A percentile compares a stretch with the other conserved stretches of the same genome.
Conservation (phyloP, 2,113 vertebrate genomes). For the Sus scrofa region DNA sequence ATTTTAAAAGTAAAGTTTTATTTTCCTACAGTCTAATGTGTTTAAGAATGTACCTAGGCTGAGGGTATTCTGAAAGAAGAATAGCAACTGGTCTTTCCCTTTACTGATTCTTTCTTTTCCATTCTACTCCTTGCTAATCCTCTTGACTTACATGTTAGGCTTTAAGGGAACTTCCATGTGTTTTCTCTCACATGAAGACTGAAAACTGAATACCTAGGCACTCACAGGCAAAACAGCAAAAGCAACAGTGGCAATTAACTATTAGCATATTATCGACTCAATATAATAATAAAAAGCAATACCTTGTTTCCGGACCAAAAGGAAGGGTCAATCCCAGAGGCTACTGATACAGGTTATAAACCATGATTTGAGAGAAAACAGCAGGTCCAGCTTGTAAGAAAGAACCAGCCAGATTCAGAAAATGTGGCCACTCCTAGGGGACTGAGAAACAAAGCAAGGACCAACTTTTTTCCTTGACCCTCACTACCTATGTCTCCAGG, state of each 20-base stretch:
- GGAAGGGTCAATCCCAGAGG: neutral
- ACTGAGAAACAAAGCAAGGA: neutral
- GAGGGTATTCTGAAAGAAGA: slow-evolving; percentile 23
- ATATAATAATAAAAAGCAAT: neutral
- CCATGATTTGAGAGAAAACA: neutral
- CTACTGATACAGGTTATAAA: neutral
- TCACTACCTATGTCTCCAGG: neutral
- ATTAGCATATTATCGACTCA: neutral
- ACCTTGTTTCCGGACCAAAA: neutral
- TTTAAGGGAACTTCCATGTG: neutral
- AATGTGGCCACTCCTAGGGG: neutral
- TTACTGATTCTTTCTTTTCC: slow-evolving; percentile 10
- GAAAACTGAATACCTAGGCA: neutral
- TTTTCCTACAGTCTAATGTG: slow-evolving; percentile 18
- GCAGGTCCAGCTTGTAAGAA: neutral
- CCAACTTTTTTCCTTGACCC: neutral
- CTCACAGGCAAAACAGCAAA: neutral
- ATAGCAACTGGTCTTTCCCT: neutral
- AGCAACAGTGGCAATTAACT: neutral
- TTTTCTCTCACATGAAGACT: neutral
- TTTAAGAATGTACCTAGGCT: neutral
- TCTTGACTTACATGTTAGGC: neutral
- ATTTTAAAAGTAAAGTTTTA: slow-evolving; percentile 39
- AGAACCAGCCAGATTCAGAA: neutral
- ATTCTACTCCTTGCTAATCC: neutral